Conservation (phyloP, 1,140 invertebrate genomes). For the Platyura marginata region DNA sequence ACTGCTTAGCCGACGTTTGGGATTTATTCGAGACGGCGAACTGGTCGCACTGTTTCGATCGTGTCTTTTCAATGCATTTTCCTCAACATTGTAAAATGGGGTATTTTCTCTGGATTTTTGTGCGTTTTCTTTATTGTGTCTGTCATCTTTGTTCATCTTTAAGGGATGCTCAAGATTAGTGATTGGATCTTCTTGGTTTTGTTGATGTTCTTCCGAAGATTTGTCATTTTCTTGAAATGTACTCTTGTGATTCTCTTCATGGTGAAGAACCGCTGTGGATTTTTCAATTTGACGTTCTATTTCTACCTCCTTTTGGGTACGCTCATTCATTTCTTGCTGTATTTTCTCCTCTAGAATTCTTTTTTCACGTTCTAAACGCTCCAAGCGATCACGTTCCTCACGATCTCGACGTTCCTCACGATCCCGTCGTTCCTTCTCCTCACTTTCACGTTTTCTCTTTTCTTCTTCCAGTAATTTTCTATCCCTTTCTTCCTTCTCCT, state of each 20-base stretch:
- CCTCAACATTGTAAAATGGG: background rate
- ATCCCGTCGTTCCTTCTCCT: too few relatives aligned
- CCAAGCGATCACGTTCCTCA: conserved; percentile 25
- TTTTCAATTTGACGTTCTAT: conserved; percentile 8
- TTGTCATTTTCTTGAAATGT: background rate
- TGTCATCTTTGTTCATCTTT: conserved; percentile 8
- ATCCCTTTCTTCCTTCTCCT: conserved; percentile 12
- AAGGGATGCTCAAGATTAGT: background rate
- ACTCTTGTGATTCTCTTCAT: background rate
- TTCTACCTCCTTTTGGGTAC: conserved; percentile 8
- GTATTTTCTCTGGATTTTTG: background rate
- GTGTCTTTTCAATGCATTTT: background rate
- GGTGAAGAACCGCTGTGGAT: too few relatives aligned
- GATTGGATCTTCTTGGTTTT: background rate
- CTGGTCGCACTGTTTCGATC: conserved; percentile 23
- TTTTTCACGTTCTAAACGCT: conserved; percentile 20
- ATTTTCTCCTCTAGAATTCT: conserved; percentile 10
- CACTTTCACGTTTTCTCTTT: conserved; percentile 18
- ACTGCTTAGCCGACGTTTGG: conserved; percentile 55
- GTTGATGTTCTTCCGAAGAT: too few relatives aligned
- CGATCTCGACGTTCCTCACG: conserved; percentile 26
- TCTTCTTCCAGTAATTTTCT: conserved; percentile 12
- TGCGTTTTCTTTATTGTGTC: conserved; percentile 19
- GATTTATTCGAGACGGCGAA: conserved; percentile 40
- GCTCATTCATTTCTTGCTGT: conserved; percentile 30